A percentile compares a stretch with the other conserved stretches of the same genome.
Conservation (phyloP, 2,113 vertebrate genomes). For the Epinephelus fuscoguttatus region DNA sequence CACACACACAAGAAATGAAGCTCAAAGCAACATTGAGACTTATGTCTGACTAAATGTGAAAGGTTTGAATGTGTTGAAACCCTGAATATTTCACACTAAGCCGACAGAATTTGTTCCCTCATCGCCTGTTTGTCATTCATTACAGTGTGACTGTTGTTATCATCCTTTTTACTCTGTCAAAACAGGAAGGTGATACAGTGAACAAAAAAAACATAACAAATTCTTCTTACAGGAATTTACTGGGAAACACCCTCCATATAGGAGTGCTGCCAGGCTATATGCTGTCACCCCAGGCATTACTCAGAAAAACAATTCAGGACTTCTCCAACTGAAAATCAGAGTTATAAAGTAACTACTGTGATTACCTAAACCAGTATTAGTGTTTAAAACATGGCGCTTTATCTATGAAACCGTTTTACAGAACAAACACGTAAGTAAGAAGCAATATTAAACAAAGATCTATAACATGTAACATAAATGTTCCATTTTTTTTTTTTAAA, state of each 20-base stretch:
- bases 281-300: background rate
- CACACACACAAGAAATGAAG: constrained; percentile 24
- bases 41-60: constrained; percentile 74
- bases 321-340: constrained; percentile 2
- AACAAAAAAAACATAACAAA: background rate
- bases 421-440: constrained; percentile 21
- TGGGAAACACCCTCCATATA: background rate
- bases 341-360: constrained; percentile 11
- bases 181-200: constrained; percentile 24
- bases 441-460: background rate
- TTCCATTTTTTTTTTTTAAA: background rate
- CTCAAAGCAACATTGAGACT: constrained; percentile 41
- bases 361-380: constrained; percentile 41
- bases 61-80: constrained; percentile 56
- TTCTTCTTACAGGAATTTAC: constrained; percentile 2
- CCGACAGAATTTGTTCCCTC: constrained; percentile 18
- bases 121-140: constrained; percentile 30
- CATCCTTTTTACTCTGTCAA: constrained; percentile 10
- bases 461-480: background rate
- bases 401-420: constrained; percentile 21
- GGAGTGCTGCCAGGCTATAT: background rate
- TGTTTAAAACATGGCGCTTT: constrained; percentile 18
- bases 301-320: background rate
- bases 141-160: constrained; percentile 34
- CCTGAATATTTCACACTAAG: constrained; percentile 35